Base-by-base conservation (phyloP, 2,113 vertebrate genomes). In the Atlantisia rogersi region DNA sequence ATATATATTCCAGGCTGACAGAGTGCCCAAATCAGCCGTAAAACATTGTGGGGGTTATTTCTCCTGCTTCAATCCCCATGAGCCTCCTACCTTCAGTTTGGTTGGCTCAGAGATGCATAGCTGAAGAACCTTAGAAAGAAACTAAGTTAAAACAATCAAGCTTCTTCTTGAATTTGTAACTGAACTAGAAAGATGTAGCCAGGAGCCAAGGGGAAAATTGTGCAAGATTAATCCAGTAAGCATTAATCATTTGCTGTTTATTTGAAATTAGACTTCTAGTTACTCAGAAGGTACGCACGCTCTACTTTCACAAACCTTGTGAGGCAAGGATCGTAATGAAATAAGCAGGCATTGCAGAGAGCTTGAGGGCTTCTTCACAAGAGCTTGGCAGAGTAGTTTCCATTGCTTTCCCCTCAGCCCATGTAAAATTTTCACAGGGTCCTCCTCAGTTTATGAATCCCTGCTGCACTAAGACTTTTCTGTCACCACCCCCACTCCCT, bases 401-500 rank as follows among this genome's bases (percentile, higher is more conserved):
- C n/a, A 26, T 25, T 63, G 44, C 53, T 82, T 75, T 79, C 21
- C 31, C n/a, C 67, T 48, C 62, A 89, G 37, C 29, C 77, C 69
- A 40, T 86, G 44, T 22, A 77, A 65, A 64, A 46, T 75, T 89
- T 85, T 58, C 77, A 64, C 37, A 79, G 25, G 77, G 91, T 87
- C 70, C 50, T 84, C 80, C 59, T 53, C n/a, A 67, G 69, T 92
- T 90, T 78, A 69, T 26, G 28, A 71, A 94, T 92, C 71, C 28
- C n/a, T 95, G 65, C 60, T 86, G 82, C 12, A 14, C 60, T 62
- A 35, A 94, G 88, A 37, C 40, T 95, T 88, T 48, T 73, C 63
- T 92, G 63, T 68, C 88, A 78, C 88, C 92, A 93, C 96, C 83
- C 59, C 94, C 93, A 93, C 78, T 96, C 86, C 48, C 64, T 91